Evolutionary conservation across 2,113 vertebrate genomes (phyloP).

Genomic region (Pogonocichla stellata): DNA sequence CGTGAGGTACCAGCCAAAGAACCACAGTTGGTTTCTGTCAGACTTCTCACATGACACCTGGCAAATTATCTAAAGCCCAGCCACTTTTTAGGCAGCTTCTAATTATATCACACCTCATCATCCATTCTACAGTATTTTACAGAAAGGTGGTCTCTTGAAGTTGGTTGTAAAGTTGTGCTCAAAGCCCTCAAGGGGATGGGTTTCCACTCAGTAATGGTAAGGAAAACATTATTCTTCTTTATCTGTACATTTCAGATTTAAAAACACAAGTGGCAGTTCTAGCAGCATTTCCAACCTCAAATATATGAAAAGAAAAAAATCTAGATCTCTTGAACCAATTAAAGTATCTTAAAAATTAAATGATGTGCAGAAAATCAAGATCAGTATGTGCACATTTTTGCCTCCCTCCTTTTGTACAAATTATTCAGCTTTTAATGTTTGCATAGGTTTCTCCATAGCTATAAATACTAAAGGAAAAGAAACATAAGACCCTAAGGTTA

Average conservation of each 20-base stretch:
- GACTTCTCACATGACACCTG: background rate
- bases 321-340: background rate
- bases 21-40: background rate
- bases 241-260: background rate
- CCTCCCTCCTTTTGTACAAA: fast-evolving
- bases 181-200: background rate
- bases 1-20: background rate
- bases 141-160: background rate
- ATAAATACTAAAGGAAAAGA: background rate
- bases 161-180: background rate
- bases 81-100: background rate
- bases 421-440: background rate
- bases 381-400: background rate
- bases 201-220: background rate
- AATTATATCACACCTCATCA: background rate
- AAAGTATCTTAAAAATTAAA: background rate
- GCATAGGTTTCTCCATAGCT: background rate
- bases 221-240: background rate
- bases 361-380: background rate
- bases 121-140: background rate
- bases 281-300: background rate
- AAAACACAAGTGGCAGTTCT: background rate
- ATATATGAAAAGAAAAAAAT: background rate
- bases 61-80: background rate
- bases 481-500: background rate